Base-by-base conservation (phyloP, 2,113 vertebrate species). In the Myotis davidii region DNA sequence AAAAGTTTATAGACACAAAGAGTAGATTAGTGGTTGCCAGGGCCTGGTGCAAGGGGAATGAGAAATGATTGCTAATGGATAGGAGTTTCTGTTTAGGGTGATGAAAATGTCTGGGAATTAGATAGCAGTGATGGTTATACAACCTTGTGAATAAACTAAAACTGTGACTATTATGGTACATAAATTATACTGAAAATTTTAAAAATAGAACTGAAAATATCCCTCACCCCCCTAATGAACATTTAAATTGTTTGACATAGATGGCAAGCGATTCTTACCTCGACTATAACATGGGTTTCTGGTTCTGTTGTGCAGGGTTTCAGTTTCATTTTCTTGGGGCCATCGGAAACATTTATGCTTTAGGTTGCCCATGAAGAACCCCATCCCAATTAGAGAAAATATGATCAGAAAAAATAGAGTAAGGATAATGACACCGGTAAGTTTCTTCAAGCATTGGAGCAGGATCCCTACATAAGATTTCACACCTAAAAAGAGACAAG, bases 371-470 rank as follows among this genome's bases (percentile, higher is more conserved):
- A 99, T 99, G 92, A 99, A 99, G 48, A 99, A 98, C 42, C 99
- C 99, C 87, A 99, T 98, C 4, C 98, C 99, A 88, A 99, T 98
- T 52, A 99, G 98, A 92, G 99, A 99, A 97, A 99, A 99, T 83
- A 99, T 94, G 27, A 98, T 99, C 92, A 99, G 97, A 97, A 98
- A 99, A 98, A 99, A 99, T 64, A 99, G 93, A 5, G 99, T 99
- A 90, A 99, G 98, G 94, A 98, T 98, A 98, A 99, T 99, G 76
- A 98, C 99, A 85, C 99, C 98, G 0, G 97, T 94, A 6, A 99
- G 98, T 88, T 98, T 99, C 98, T 99, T 99, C 93, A 99, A 98
- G 4, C 99, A 99, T 93, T 98, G 98, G 97, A 98, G 98, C 96
- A 99, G 98, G 2, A 98, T 98, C 27, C 96, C 97, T 85, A 98